Conservation (phyloP, 2,888 invertebrate species). For the Agapetus fuscipes region DNA sequence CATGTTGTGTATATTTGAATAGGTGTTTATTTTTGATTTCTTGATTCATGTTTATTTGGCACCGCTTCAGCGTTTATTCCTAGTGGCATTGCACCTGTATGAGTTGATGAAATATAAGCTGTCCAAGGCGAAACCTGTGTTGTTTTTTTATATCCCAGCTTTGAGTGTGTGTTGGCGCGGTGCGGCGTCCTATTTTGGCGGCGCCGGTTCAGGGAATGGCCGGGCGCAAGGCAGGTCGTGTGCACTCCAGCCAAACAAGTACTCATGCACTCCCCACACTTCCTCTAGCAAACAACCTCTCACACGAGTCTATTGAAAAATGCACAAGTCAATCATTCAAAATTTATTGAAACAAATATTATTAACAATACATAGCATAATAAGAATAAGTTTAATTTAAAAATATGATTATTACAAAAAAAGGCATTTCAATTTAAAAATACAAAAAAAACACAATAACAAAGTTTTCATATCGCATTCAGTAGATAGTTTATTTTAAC, state of each 20-base stretch:
- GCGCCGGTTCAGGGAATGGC: slow-evolving; percentile 7
- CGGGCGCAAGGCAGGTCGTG: slow-evolving; percentile 8
- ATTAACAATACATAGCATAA: slow-evolving; percentile 7
- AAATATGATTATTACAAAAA: background rate
- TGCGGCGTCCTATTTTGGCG: background rate
- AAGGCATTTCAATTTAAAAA: background rate
- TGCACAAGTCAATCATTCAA: slow-evolving; percentile 19
- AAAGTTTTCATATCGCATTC: background rate
- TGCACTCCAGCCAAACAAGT: slow-evolving; percentile 3
- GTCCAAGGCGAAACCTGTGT: slow-evolving; percentile 9
- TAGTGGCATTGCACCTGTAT: slow-evolving; percentile 3
- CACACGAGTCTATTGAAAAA: slow-evolving; percentile 18
- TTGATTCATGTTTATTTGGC: no score
- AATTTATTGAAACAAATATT: slow-evolving; percentile 19
- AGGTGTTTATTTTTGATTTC: no score
- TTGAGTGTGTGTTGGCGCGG: background rate
- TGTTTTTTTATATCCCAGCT: slow-evolving; percentile 2
- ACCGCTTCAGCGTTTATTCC: no score
- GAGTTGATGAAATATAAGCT: slow-evolving; percentile 4
- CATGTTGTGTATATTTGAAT: no score
- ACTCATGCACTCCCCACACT: background rate
- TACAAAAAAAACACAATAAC: slow-evolving; percentile 1
- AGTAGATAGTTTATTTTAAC: background rate
- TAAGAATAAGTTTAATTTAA: slow-evolving; percentile 1
- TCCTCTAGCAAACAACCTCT: background rate